Conservation (phyloP, 2,113 vertebrate genomes). For the Sebastes fasciatus region DNA sequence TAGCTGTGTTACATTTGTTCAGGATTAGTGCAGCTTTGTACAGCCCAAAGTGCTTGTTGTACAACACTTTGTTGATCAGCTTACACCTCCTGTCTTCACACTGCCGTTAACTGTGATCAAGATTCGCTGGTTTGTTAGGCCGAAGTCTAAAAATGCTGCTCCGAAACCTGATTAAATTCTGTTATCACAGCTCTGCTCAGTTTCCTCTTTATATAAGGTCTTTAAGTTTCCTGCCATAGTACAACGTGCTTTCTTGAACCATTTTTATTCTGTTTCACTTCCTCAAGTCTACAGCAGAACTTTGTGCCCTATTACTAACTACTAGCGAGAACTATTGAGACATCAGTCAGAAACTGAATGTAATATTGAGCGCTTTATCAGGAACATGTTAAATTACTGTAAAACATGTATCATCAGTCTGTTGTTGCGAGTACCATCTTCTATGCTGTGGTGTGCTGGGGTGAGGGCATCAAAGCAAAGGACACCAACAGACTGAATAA, state of each 20-base stretch:
- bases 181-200: neutral
- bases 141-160: slow-evolving; percentile 13
- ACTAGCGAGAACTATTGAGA: neutral
- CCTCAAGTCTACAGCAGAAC: slow-evolving; percentile 20
- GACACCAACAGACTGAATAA: neutral
- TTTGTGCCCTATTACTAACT: too few relatives aligned
- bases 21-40: slow-evolving; percentile 67
- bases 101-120: slow-evolving; percentile 5
- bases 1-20: slow-evolving; percentile 52
- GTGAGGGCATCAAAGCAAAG: neutral
- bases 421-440: neutral
- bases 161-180: neutral
- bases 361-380: neutral
- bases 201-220: slow-evolving; percentile 30
- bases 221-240: slow-evolving; percentile 2
- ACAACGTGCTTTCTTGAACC: slow-evolving; percentile 4
- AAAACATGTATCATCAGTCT: slow-evolving; percentile 20
- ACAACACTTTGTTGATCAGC: slow-evolving; percentile 49
- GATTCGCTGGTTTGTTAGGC: neutral
- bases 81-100: slow-evolving; percentile 38
- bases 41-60: slow-evolving; percentile 37
- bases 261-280: slow-evolving; percentile 45
- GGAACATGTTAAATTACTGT: slow-evolving; percentile 28
- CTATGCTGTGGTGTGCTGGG: neutral
- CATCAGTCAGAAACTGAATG: neutral